Conservation (phyloP, 2,888 invertebrate genomes). For the Spodoptera littoralis region DNA sequence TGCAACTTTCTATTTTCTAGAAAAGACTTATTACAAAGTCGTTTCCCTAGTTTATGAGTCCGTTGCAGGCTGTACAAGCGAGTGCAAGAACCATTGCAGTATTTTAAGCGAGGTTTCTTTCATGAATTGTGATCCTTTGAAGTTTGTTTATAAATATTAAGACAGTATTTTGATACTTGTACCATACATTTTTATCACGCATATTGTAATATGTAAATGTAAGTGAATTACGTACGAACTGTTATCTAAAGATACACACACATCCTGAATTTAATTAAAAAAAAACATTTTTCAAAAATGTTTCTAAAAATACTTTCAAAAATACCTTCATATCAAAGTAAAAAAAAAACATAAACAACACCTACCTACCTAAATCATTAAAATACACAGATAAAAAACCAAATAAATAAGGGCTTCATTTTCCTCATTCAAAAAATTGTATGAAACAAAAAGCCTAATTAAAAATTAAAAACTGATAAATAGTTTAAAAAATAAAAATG, state of each 20-base stretch:
- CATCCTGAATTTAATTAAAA: too few relatives aligned
- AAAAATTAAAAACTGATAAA: too few relatives aligned
- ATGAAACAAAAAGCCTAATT: too few relatives aligned
- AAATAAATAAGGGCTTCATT: too few relatives aligned
- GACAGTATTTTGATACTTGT: slow-evolving; percentile 44
- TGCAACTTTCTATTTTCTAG: slow-evolving; percentile 78
- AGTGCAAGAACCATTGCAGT: slow-evolving; percentile 12
- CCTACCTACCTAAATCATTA: too few relatives aligned
- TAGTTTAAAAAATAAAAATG: too few relatives aligned
- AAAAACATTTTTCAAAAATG: too few relatives aligned
- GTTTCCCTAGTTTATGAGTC: slow-evolving; percentile 48
- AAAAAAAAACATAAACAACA: too few relatives aligned
- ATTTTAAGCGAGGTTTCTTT: slow-evolving; percentile 34
- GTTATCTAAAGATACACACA: not conserved
- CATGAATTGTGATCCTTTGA: slow-evolving; percentile 23
- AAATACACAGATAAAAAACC: too few relatives aligned
- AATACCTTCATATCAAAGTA: too few relatives aligned
- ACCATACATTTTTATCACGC: slow-evolving; percentile 2
- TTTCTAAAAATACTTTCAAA: too few relatives aligned
- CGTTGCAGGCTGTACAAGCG: slow-evolving; percentile 24
- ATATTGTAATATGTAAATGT: slow-evolving; percentile 9
- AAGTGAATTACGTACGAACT: not conserved
- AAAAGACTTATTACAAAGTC: slow-evolving; percentile 54
- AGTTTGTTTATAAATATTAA: slow-evolving; percentile 41
- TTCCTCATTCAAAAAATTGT: too few relatives aligned